phyloP scores from a whole-genome alignment of 1,140 invertebrate species.

The Drosophila pseudoananassae region DNA sequence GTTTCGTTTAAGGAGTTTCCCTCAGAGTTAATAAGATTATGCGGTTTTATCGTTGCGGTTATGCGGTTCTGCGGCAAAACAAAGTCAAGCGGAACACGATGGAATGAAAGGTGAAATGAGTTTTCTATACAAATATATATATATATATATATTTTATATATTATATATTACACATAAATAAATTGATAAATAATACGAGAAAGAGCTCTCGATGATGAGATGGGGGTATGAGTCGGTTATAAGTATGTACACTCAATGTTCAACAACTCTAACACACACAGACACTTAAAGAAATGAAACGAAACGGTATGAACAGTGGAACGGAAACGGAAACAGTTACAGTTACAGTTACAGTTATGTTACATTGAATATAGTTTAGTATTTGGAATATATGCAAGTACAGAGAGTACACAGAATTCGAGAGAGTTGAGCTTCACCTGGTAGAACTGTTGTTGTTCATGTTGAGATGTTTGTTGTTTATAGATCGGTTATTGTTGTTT shows the following conservation, averaged over 20 bases:
- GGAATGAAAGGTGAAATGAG: slow-evolving; percentile 11
- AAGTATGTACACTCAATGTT: slow-evolving; percentile 31
- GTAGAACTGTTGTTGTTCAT: slow-evolving; percentile 77
- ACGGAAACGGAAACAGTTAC: slow-evolving; percentile 29
- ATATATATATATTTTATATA: no score
- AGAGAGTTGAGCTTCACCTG: slow-evolving; percentile 79
- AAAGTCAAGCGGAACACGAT: slow-evolving; percentile 22
- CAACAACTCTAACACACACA: slow-evolving; percentile 35
- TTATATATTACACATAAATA: slow-evolving; percentile 1
- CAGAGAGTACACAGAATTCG: slow-evolving; percentile 60
- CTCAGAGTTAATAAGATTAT: slow-evolving; percentile 50
- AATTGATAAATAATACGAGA: slow-evolving; percentile 15
- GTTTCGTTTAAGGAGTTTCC: slow-evolving; percentile 10
- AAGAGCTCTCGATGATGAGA: slow-evolving; percentile 28
- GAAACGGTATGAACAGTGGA: slow-evolving; percentile 45
- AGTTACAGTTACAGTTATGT: slow-evolving; percentile 28
- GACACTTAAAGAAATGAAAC: slow-evolving; percentile 27
- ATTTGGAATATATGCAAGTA: slow-evolving; percentile 40
- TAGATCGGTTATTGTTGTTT: slow-evolving; percentile 41
- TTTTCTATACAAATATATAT: slow-evolving; percentile 5
- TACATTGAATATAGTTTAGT: slow-evolving; percentile 45
- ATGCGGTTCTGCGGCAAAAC: slow-evolving; percentile 27
- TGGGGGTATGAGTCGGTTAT: slow-evolving; percentile 2
- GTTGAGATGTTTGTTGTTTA: slow-evolving; percentile 43
- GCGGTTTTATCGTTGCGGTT: slow-evolving; percentile 34